Evolutionary conservation across 2,888 invertebrate species (phyloP).

Genomic region (Campaea margaritaria): DNA sequence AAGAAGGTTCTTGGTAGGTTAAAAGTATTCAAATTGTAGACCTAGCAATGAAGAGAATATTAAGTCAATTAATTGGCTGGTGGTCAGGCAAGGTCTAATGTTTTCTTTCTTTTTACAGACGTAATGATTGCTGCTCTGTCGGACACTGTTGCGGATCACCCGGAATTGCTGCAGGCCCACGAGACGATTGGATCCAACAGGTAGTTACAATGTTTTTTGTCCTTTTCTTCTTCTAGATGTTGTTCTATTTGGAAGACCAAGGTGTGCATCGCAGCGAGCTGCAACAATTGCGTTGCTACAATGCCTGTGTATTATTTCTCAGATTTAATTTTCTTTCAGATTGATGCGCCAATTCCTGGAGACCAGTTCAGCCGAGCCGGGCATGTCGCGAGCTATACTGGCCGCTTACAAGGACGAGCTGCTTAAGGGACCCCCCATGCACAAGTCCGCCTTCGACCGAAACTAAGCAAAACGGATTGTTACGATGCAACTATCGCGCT

Average conservation of each 20-base stretch:
- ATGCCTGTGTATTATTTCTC: slow-evolving; percentile 8
- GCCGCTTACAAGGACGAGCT: slow-evolving; percentile 81
- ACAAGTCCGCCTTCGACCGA: slow-evolving; percentile 67
- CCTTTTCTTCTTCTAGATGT: too few relatives aligned
- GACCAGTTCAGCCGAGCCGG: slow-evolving; percentile 75
- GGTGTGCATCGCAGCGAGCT: background rate
- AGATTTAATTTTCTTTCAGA: slow-evolving; percentile 46
- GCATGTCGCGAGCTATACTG: slow-evolving; percentile 76
- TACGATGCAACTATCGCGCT: slow-evolving; percentile 2
- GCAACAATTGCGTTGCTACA: background rate
- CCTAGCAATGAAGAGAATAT: too few relatives aligned
- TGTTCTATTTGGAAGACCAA: too few relatives aligned
- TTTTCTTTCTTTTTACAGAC: slow-evolving; percentile 72
- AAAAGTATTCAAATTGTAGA: too few relatives aligned
- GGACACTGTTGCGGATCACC: slow-evolving; percentile 90
- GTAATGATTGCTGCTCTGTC: slow-evolving; percentile 90
- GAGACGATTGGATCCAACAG: slow-evolving; percentile 80
- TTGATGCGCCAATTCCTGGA: slow-evolving; percentile 83
- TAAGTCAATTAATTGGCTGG: too few relatives aligned
- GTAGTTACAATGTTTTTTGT: too few relatives aligned
- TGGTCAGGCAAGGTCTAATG: too few relatives aligned
- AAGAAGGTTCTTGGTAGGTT: slow-evolving; percentile 90
- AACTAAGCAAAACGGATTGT: slow-evolving; percentile 54
- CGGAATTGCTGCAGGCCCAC: slow-evolving; percentile 86
- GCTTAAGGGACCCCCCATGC: slow-evolving; percentile 70